Conservation (phyloP, 2,113 vertebrate species). For the Serinus canaria region DNA sequence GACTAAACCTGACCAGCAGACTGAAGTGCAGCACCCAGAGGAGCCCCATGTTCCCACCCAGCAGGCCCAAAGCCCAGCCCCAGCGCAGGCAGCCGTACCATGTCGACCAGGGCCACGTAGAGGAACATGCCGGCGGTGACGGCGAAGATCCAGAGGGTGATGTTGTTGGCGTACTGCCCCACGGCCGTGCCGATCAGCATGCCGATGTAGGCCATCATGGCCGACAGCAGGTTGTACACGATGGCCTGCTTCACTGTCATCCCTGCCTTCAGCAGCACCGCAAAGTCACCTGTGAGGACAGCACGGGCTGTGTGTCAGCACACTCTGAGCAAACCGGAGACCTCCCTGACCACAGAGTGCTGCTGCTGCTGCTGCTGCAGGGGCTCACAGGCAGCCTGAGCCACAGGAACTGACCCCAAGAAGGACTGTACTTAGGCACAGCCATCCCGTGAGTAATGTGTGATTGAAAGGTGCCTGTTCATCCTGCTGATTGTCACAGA, state of each 20-base stretch:
- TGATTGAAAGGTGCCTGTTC: neutral
- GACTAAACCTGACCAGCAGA: neutral
- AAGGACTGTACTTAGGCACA: neutral
- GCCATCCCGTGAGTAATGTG: neutral
- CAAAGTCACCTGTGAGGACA: conserved; percentile 88
- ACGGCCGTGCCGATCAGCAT: conserved; percentile 95
- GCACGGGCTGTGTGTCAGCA: neutral
- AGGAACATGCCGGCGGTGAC: conserved; percentile 99
- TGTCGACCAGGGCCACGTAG: conserved; percentile 96
- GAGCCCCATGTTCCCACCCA: neutral
- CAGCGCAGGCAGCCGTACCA: conserved; percentile 77
- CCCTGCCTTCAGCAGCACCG: conserved; percentile 95
- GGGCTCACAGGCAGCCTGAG: neutral
- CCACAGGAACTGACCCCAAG: neutral
- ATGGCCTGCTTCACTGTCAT: conserved; percentile 97
- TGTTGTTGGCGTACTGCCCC: conserved; percentile 93
- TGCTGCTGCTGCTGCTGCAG: neutral
- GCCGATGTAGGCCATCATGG: conserved; percentile 95
- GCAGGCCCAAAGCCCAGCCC: neutral
- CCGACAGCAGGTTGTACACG: conserved; percentile 95
- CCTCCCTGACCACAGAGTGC: neutral
- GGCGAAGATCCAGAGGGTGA: conserved; percentile 98
- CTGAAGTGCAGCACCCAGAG: neutral
- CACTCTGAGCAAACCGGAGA: fast-evolving
- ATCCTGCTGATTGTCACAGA: neutral